Conservation (phyloP, 2,888 invertebrate species). For the Caenorhabditis panamensis region DNA sequence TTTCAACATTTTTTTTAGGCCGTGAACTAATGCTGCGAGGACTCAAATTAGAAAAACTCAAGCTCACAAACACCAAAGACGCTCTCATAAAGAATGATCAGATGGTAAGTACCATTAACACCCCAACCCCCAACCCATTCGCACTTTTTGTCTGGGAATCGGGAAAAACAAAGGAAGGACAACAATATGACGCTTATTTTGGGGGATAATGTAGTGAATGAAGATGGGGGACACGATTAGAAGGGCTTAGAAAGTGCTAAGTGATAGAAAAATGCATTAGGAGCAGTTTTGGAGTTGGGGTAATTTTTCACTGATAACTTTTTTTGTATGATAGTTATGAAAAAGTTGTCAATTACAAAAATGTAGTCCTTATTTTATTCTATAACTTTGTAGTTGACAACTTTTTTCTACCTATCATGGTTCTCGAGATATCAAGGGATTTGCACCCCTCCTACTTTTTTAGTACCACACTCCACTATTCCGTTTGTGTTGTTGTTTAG, state of each 20-base stretch:
- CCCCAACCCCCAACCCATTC: neutral
- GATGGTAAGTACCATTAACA: conserved; percentile 30
- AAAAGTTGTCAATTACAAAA: no score
- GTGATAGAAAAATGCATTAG: no score
- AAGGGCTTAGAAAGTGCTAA: neutral
- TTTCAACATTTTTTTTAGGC: conserved; percentile 32
- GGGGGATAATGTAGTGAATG: neutral
- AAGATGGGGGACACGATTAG: neutral
- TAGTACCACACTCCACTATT: no score
- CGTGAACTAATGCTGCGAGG: conserved; percentile 46
- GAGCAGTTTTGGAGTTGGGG: no score
- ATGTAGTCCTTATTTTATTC: no score
- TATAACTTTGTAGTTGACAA: no score
- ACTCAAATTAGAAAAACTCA: conserved; percentile 41
- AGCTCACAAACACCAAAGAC: conserved; percentile 41
- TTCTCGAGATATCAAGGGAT: no score
- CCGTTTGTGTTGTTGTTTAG: no score
- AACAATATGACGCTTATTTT: neutral
- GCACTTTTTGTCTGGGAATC: conserved; percentile 5
- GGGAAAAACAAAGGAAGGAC: neutral
- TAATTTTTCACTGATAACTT: no score
- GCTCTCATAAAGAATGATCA: conserved; percentile 30
- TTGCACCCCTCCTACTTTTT: no score
- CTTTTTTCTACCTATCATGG: no score
- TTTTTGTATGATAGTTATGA: no score